Conservation (phyloP, 2,797 vertebrate species). For the Choloepus didactylus region DNA sequence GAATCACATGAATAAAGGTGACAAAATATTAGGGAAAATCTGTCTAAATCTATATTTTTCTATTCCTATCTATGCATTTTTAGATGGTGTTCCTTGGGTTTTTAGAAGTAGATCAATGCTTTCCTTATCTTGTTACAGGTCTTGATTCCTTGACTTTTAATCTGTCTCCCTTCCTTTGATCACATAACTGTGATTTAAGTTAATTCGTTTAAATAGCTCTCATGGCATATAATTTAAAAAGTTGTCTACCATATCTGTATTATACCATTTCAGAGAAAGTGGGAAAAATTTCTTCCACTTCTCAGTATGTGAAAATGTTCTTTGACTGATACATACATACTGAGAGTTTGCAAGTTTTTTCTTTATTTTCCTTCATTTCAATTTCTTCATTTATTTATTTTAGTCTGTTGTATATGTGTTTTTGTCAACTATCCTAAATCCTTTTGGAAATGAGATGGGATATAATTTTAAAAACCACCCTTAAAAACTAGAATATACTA, state of each 20-base stretch:
- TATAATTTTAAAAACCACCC: constrained; percentile 6
- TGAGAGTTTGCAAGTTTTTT: not conserved
- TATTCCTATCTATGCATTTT: not conserved
- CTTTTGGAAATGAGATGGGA: constrained; percentile 33
- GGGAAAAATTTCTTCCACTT: not conserved
- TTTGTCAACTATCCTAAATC: not conserved
- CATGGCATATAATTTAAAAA: not conserved
- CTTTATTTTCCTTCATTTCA: not conserved
- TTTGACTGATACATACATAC: not conserved
- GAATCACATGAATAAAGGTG: not conserved
- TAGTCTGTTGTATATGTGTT: not conserved
- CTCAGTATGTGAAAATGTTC: not conserved
- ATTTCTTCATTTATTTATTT: constrained; percentile 35
- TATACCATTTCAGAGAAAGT: not conserved
- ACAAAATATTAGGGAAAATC: not conserved
- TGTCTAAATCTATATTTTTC: not conserved
- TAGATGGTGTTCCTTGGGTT: not conserved
- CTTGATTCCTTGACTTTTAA: not conserved
- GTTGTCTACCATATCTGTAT: not conserved
- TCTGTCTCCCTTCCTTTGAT: not conserved
- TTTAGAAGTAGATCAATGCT: not conserved
- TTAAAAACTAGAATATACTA: constrained; percentile 44
- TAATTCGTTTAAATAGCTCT: not conserved
- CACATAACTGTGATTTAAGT: not conserved
- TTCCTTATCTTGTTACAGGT: not conserved